A percentile compares a stretch with the other conserved stretches of the same genome.
Evolutionary conservation across 2,113 vertebrate species (phyloP).

Genomic region (Triplophysa rosa): DNA sequence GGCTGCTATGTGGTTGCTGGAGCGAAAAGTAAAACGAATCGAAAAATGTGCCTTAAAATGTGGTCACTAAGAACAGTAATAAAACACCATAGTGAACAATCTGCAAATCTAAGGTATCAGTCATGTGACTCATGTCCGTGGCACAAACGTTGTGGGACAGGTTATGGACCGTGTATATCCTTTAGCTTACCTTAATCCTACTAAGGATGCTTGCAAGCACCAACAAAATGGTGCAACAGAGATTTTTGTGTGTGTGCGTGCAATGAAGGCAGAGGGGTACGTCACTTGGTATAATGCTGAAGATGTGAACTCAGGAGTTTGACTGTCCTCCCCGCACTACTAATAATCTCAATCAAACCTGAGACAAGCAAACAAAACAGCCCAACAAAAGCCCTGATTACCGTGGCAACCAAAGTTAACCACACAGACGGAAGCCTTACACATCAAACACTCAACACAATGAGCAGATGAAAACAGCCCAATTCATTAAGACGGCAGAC

Average conservation of each 20-base stretch:
- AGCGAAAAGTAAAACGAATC: too few species aligned
- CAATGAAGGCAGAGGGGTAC: not conserved
- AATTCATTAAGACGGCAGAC: slow-evolving; percentile 38
- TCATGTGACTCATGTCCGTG: not conserved
- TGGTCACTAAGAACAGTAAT: too few species aligned
- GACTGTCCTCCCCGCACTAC: slow-evolving; percentile 32
- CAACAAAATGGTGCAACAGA: not conserved
- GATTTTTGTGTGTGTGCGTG: not conserved
- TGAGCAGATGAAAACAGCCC: slow-evolving; percentile 45
- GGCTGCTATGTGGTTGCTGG: not conserved
- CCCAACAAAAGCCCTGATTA: slow-evolving; percentile 51
- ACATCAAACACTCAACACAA: slow-evolving; percentile 44
- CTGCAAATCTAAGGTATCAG: not conserved
- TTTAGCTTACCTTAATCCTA: not conserved
- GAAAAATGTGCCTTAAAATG: too few species aligned
- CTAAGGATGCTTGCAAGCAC: slow-evolving; percentile 26
- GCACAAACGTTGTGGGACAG: not conserved
- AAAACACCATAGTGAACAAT: not conserved
- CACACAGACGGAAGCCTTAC: slow-evolving; percentile 43
- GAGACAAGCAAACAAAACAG: slow-evolving; percentile 50
- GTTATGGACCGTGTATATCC: not conserved
- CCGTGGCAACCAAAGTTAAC: slow-evolving; percentile 45
- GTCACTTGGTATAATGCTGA: slow-evolving; percentile 7
- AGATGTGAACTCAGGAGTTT: slow-evolving; percentile 36
- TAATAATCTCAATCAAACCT: slow-evolving; percentile 53